Evolutionary conservation across 2,797 vertebrate species (phyloP).

Genomic region (Anisognathus igniventris): DNA sequence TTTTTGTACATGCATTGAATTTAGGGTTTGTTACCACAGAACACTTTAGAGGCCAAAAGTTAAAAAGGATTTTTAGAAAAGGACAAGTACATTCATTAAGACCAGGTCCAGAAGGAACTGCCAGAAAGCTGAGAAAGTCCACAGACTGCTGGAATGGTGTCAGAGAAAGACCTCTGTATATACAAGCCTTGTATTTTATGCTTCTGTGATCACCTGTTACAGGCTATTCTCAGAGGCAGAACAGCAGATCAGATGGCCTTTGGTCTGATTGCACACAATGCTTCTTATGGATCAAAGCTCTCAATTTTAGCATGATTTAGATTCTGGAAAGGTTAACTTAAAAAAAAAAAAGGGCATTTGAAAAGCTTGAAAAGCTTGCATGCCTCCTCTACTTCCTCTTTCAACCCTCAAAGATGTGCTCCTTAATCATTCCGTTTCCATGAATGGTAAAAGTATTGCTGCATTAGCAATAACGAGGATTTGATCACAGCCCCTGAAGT

Average conservation of each 20-base stretch:
- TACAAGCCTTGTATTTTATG: not conserved
- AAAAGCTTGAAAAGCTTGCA: not conserved
- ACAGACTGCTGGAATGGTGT: not conserved
- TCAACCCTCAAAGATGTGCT: not conserved
- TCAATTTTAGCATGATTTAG: not conserved
- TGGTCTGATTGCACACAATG: not conserved
- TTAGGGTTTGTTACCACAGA: not conserved
- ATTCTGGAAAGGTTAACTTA: not conserved
- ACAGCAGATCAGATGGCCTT: not conserved
- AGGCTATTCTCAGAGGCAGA: not conserved
- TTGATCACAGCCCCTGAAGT: not conserved
- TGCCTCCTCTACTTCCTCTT: not conserved
- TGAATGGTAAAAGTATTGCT: not conserved
- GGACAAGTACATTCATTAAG: not conserved
- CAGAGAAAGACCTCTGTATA: not conserved
- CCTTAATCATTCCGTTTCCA: not conserved
- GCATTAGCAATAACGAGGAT: not conserved
- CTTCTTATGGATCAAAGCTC: slow-evolving; percentile 21
- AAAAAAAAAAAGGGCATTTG: not conserved
- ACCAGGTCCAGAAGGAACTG: not conserved
- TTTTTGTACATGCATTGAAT: not conserved
- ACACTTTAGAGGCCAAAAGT: not conserved
- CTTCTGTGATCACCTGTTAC: not conserved
- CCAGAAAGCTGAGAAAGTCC: not conserved
- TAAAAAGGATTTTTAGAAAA: not conserved